phyloP scores from a whole-genome alignment of 1,140 invertebrate genomes.

The Bilobella aurantiaca region DNA sequence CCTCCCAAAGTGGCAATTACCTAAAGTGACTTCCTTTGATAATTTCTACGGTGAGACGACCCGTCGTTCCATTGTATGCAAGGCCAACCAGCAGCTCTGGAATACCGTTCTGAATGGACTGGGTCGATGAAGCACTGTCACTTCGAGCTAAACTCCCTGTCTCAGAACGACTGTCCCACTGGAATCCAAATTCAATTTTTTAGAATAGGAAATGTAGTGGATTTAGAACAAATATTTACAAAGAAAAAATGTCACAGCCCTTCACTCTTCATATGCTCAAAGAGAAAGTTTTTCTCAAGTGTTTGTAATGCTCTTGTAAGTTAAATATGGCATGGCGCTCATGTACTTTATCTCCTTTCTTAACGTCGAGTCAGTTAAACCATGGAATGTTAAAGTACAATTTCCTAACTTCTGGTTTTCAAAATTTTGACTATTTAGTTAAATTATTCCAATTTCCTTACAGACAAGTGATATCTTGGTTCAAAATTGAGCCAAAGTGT shows the following conservation, averaged over 20 bases:
- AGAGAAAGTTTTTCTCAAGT: too few relatives aligned
- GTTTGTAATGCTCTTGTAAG: too few relatives aligned
- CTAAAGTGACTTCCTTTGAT: constrained; percentile 87
- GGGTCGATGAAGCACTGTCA: constrained; percentile 82
- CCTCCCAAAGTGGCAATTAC: constrained; percentile 39
- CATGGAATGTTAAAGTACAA: too few relatives aligned
- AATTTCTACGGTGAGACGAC: constrained; percentile 79
- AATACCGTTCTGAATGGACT: constrained; percentile 79
- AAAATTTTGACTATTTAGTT: too few relatives aligned
- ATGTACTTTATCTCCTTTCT: too few relatives aligned
- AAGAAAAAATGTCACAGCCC: too few relatives aligned
- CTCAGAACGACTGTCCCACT: constrained; percentile 47
- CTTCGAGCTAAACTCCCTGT: constrained; percentile 71
- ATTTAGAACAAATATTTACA: too few relatives aligned
- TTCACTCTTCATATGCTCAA: too few relatives aligned
- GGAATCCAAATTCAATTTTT: background rate
- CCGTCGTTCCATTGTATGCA: constrained; percentile 85
- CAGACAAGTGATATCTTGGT: constrained; percentile 66
- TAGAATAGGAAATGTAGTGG: too few relatives aligned
- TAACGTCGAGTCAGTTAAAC: too few relatives aligned
- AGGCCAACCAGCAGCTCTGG: constrained; percentile 79
- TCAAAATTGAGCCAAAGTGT: constrained; percentile 78
- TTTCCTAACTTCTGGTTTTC: too few relatives aligned
- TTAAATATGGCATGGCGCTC: too few relatives aligned
- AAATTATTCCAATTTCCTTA: constrained; percentile 42